Evolutionary conservation across 1,140 invertebrate species (phyloP).

Genomic region (Myzus persicae): DNA sequence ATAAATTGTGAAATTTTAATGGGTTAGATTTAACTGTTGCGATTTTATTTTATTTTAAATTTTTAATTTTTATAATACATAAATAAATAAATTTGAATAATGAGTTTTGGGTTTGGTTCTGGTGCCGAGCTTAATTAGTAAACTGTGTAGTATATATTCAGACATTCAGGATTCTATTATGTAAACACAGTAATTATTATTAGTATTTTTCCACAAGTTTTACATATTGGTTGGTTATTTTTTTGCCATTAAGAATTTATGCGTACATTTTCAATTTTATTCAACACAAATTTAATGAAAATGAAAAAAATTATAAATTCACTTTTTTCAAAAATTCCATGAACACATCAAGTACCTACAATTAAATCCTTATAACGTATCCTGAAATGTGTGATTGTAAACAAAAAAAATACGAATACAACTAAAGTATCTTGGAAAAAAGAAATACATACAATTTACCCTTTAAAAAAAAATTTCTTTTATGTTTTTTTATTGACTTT

Average conservation of each 20-base stretch:
- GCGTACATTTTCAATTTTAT: neutral
- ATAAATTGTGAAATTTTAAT: neutral
- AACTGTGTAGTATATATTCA: neutral
- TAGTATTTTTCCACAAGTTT: neutral
- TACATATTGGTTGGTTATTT: neutral
- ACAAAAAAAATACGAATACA: neutral
- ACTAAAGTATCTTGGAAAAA: neutral
- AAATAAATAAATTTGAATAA: too few species aligned
- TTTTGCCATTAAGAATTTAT: neutral
- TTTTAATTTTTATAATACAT: too few species aligned
- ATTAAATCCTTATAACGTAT: neutral
- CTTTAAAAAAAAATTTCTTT: constrained; percentile 4
- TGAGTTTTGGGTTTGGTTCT: neutral
- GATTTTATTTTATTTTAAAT: neutral
- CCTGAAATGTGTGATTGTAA: neutral
- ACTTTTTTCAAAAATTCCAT: neutral
- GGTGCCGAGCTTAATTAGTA: neutral
- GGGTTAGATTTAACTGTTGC: neutral
- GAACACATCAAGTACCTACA: neutral
- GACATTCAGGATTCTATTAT: neutral
- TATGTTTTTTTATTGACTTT: neutral
- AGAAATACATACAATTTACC: neutral
- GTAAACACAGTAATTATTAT: neutral
- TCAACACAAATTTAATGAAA: neutral
- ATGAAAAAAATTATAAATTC: neutral